Base-by-base conservation (phyloP, 1,140 invertebrate species). In the Bombus difficillimus region DNA sequence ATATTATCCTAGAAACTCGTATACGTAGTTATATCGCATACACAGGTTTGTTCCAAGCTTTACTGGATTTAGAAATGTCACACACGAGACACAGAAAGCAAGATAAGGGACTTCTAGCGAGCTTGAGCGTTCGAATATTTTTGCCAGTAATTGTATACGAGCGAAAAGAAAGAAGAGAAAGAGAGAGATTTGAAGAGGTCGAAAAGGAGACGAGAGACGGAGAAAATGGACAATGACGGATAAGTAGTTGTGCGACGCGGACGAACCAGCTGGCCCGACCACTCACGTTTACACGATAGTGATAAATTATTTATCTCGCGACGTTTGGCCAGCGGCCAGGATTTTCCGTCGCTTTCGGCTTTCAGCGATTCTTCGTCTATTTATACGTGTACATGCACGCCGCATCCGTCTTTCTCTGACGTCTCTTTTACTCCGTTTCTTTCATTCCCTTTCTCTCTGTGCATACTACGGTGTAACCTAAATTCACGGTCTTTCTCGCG, bases 281-380 rank as follows among this genome's bases (percentile, higher is more conserved):
- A 62, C 81, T 90, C 89, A 78, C 86, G 91, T 92, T 92, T 92
- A 92, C 88, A 87, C 87, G 90, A 92, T 89, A 77, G 88, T 91
- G 92, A 94, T 94, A 93, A 93, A 94, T 94, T 91, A 93, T 93
- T 93, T 93, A 93, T 93, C 89, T 72, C 83, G 89, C 89, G 89
- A 90, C 90, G 91, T 92, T 86, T 94, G 93, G 93, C 93, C 71
- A 75, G 59, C 72, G 66, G 88, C 93, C 93, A 94, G 92, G 57
- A 92, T 93, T 93, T 93, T 90, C 91, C 85, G 86, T 86, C 90
- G 87, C 79, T 75, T 89, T 72, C 81, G 81, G 74, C 86, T 74
- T 80, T 71, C 73, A 77, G 57, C 62, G 73, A 69, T 57, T 87
- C 57, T 64, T 80, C 80, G 81, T 89, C 87, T 86, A 89, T 89